Conservation (phyloP, 2,797 vertebrate genomes). For the Malurus leucopterus region DNA sequence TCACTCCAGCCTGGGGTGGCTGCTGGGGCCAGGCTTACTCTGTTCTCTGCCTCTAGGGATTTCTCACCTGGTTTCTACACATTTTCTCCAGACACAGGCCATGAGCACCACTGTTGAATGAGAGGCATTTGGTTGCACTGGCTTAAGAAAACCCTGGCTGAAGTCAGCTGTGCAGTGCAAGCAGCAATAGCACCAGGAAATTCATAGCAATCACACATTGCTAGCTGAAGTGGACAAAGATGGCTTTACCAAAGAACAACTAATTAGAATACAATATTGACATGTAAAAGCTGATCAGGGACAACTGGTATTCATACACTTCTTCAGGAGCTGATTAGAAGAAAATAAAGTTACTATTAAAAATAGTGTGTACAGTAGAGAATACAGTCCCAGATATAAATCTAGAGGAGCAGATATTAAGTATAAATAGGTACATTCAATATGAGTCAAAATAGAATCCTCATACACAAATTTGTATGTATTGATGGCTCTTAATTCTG, state of each 20-base stretch:
- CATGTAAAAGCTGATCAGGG: neutral
- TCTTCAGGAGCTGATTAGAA: neutral
- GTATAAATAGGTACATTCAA: neutral
- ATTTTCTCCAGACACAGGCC: neutral
- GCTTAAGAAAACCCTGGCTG: neutral
- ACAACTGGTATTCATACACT: neutral
- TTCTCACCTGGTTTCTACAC: neutral
- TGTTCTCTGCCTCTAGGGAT: neutral
- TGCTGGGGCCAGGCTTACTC: neutral
- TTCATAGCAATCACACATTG: neutral
- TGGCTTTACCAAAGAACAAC: neutral
- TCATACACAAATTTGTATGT: neutral
- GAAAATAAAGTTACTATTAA: neutral
- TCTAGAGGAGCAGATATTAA: neutral
- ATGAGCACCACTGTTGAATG: neutral
- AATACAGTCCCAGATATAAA: neutral
- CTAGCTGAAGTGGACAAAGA: neutral
- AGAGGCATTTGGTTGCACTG: neutral
- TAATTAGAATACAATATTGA: neutral
- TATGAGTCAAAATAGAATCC: neutral
- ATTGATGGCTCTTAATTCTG: neutral
- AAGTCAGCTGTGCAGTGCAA: neutral
- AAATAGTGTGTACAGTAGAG: neutral
- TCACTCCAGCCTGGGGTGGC: neutral
- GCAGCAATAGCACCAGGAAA: neutral